Evolutionary conservation across 2,113 vertebrate species (phyloP), one percentile per base, ranked within the genome.

Genomic region (Ageneiosus marmoratus): DNA sequence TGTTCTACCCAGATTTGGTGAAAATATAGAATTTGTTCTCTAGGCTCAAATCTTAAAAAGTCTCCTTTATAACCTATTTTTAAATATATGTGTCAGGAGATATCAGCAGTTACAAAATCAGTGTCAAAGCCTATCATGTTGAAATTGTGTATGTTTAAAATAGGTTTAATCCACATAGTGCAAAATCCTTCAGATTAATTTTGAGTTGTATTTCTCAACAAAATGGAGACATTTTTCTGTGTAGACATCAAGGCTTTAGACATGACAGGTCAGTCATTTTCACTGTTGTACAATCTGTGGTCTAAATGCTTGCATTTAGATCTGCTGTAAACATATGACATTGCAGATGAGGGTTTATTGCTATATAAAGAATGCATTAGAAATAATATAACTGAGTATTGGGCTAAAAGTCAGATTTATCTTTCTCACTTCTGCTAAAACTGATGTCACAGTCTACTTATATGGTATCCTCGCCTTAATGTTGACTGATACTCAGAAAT

Each of bases 31-130:
- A 83, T 81, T 46, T 16, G 46, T 46, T 11, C 18, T 67, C 41
- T 69, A 79, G 48, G 81, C 53, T 55, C 50, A 22, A 0, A 77
- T 82, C 84, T 89, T 88, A 84, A 90, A 90, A 89, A 87, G 86
- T 84, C 18, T 32, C 11, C 51, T 67, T 80, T 74, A 55, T 76
- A 56, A 67, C 50, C 29, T 0, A 82, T 81, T 85, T 89, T 86
- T 86, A 89, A 89, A 89, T 10, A 48, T 50, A 13, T 79, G 41
- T 44, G 27, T 41, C 22, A 81, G 29, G 22, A 80, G 44, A 53
- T 69, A 62, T 48, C 34, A 69, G 13, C 46, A 46, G 22, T 56
- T 76, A 79, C 27, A 83, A 44, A 82, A 37, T 60, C 20, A 84
- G 37, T 63, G 24, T 69, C 79, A 85, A 78, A 50, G 20, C 73